Percentiles rank a stretch among this genome's conserved stretches.
These are phyloP conservation scores for Eucriotettix oculatus DNA, from an alignment of 2,888 invertebrate genomes.

Conservation along the genomic window DNA sequence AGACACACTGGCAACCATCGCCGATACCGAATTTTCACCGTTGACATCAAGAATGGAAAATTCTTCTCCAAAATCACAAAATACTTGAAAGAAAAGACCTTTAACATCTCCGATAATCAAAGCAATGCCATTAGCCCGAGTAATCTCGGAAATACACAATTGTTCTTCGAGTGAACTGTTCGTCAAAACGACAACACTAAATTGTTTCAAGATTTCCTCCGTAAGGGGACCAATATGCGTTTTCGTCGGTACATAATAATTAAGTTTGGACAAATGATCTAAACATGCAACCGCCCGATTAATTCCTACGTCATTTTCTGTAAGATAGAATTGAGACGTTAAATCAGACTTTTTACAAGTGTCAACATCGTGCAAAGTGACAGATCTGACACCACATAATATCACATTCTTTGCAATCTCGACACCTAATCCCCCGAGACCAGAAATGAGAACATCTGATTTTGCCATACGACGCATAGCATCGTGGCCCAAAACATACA, in stretches of 20 bases:
- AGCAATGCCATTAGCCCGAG: constrained; percentile 67
- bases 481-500: constrained; percentile 97
- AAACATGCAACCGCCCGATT: constrained; percentile 74
- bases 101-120: constrained; percentile 77
- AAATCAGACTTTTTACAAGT: constrained; percentile 56
- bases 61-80: constrained; percentile 89
- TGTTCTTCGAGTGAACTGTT: constrained; percentile 62
- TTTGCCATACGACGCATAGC: constrained; percentile 97
- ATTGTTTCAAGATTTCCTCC: constrained; percentile 60
- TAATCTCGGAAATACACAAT: constrained; percentile 60
- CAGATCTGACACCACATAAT: constrained; percentile 92
- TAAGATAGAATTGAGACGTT: constrained; percentile 83
- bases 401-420: constrained; percentile 98
- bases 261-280: constrained; percentile 69
- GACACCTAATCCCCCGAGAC: constrained; percentile 88
- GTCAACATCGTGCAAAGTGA: constrained; percentile 81
- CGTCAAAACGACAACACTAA: constrained; percentile 78
- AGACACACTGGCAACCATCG: constrained; percentile 87
- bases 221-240: constrained; percentile 55
- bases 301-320: constrained; percentile 65
- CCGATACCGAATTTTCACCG: constrained; percentile 80
- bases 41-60: constrained; percentile 81
- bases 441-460: constrained; percentile 88
- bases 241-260: constrained; percentile 77
- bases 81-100: constrained; percentile 87